Conservation (phyloP, 1,140 invertebrate species). For the Drosophila subpulchrella region DNA sequence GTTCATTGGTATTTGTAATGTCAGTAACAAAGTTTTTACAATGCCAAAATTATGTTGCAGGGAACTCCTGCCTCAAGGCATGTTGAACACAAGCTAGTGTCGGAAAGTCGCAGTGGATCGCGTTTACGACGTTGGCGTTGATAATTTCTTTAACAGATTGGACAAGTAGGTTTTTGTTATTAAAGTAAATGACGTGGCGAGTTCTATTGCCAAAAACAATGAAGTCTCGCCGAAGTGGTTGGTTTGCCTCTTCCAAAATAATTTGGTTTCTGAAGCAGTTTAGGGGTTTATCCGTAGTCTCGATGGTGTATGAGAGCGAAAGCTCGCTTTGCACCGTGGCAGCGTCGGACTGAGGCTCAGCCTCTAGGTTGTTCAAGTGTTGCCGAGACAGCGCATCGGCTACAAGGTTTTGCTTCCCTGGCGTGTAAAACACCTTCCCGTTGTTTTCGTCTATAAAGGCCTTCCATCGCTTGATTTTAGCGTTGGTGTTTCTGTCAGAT, state of each 20-base stretch:
- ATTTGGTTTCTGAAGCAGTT: conserved; percentile 43
- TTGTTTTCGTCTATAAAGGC: conserved; percentile 34
- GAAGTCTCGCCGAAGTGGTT: conserved; percentile 5
- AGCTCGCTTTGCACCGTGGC: conserved; percentile 27
- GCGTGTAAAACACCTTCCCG: conserved; percentile 32
- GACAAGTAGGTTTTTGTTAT: neutral
- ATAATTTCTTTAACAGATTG: conserved; percentile 4
- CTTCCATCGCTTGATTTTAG: neutral
- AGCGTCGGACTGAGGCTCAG: conserved; percentile 7
- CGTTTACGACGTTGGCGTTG: conserved; percentile 11
- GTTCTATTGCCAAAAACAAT: conserved; percentile 14
- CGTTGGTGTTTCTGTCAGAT: conserved; percentile 11
- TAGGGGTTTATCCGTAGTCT: conserved; percentile 31
- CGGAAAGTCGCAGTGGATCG: conserved; percentile 20
- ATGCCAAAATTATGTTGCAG: conserved; percentile 8
- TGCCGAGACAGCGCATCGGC: neutral
- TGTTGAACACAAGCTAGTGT: conserved; percentile 14
- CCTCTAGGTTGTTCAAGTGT: conserved; percentile 3
- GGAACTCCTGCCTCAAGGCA: conserved; percentile 10
- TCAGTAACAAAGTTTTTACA: conserved; percentile 17
- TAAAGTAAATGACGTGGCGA: conserved; percentile 5
- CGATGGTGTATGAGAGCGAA: conserved; percentile 17
- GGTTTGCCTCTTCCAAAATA: conserved; percentile 18
- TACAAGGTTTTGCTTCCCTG: conserved; percentile 13
- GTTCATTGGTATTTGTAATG: conserved; percentile 14